These are phyloP conservation scores for Choloepus didactylus DNA, from an alignment of 2,797 vertebrate species.

Conservation along the genomic window DNA sequence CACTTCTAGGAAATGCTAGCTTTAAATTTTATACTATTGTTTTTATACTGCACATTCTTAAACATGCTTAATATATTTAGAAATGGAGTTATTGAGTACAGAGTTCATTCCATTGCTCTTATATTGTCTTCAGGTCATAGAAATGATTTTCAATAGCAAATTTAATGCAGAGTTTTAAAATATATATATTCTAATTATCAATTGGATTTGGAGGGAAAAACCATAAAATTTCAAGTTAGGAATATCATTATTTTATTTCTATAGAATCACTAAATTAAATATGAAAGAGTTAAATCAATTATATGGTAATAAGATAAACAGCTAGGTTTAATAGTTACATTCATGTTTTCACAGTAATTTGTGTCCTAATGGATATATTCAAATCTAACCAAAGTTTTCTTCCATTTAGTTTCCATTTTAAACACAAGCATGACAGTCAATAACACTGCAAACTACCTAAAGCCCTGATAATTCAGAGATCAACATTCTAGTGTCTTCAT, in stretches of 20 bases:
- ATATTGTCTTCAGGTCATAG: neutral
- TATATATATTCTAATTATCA: neutral
- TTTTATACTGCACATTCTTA: neutral
- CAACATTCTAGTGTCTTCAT: neutral
- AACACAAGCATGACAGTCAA: neutral
- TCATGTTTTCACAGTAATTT: neutral
- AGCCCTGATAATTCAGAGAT: constrained; percentile 14
- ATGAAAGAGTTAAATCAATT: neutral
- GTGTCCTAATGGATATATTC: neutral
- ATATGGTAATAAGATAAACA: neutral
- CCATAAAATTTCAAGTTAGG: neutral
- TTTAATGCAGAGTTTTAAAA: neutral
- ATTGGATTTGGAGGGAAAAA: neutral
- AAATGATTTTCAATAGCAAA: neutral
- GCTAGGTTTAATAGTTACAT: neutral
- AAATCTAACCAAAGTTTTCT: neutral
- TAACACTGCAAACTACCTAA: neutral
- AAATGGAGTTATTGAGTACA: neutral
- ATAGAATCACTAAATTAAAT: neutral
- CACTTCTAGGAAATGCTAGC: neutral
- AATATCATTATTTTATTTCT: neutral
- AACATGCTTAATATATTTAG: neutral
- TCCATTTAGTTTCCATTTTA: neutral
- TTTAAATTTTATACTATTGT: neutral
- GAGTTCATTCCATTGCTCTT: neutral